Evolutionary conservation across 1,140 invertebrate species (phyloP), one percentile per base, ranked within the genome.

Genomic region (Phortica variegata): DNA sequence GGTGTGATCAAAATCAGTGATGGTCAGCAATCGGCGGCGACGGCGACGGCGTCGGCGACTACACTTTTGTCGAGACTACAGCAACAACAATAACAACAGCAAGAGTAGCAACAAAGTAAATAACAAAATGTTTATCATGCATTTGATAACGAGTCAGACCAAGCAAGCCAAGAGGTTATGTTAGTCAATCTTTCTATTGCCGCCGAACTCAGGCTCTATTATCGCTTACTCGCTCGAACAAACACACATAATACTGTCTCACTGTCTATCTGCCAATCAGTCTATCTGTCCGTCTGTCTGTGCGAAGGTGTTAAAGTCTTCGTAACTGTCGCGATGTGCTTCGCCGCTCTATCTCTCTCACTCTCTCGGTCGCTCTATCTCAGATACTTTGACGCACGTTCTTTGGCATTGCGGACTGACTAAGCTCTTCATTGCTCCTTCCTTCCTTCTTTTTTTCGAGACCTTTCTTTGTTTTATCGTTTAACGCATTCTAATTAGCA

Each of bases 111-210:
- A 26, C 23, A 26, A 5, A 26, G 5, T 68, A 56, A 69, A 69
- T 69, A 68, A 68, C 65, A 68, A 69, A 68, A 69, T 65, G 65
- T 68, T 68, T 68, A 68, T 68, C 63, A 68, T 63, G 59, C 49
- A 56, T 56, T 62, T 58, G 63, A 68, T 60, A 68, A 68, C 61
- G 57, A 65, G 51, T 17, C 16, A 38, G 10, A 17, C 15, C 36
- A 38, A 9, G 12, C 13, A 38, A 15, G 12, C 33, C 12, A 38
- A 3, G 36, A 17, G 52, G 10, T 26, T 26, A 26, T 26, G n/a
- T n/a, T n/a, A n/a, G n/a, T n/a, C n/a, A n/a, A n/a, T n/a, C n/a
- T n/a, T n/a, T n/a, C n/a, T n/a, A n/a, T n/a, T n/a, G n/a, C n/a
- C n/a, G n/a, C n/a, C n/a, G n/a, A n/a, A n/a, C n/a, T n/a, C n/a